Percentiles rank a stretch among this genome's conserved stretches.
These are phyloP conservation scores for Tholera decimalis DNA, from an alignment of 2,888 invertebrate species.

Conservation along the genomic window DNA sequence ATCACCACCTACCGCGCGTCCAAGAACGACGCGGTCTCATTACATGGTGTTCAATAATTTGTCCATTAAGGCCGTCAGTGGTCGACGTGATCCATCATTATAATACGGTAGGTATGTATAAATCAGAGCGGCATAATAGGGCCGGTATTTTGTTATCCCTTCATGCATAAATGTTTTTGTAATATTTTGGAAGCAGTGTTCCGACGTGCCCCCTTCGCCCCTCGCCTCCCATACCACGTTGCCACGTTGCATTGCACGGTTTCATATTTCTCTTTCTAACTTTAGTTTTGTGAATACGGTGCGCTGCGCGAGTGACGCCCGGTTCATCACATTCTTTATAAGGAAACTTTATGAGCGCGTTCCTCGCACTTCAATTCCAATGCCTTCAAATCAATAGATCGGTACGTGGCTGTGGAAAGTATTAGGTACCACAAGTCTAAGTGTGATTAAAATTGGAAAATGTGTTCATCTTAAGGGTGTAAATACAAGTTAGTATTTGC, in stretches of 20 bases:
- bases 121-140: slow-evolving; percentile 81
- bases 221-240: slow-evolving; percentile 73
- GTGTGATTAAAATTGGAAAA: slow-evolving; percentile 43
- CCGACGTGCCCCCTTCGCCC: slow-evolving; percentile 73
- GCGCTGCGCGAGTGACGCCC: slow-evolving; percentile 63
- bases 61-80: slow-evolving; percentile 76
- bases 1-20: slow-evolving; percentile 76
- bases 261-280: slow-evolving; percentile 80
- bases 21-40: slow-evolving; percentile 71
- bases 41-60: slow-evolving; percentile 79
- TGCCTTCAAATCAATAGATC: slow-evolving; percentile 48
- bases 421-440: slow-evolving; percentile 19
- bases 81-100: slow-evolving; percentile 74
- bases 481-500: slow-evolving; percentile 75
- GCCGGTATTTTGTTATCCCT: slow-evolving; percentile 87
- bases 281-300: slow-evolving; percentile 72
- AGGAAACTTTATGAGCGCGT: slow-evolving; percentile 64
- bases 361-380: slow-evolving; percentile 58
- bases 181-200: slow-evolving; percentile 86
- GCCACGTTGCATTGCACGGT: slow-evolving; percentile 75
- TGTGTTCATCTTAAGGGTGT: slow-evolving; percentile 56
- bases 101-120: slow-evolving; percentile 77
- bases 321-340: slow-evolving; percentile 66
- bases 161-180: slow-evolving; percentile 90
- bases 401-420: slow-evolving; percentile 38